Conservation (phyloP, 1,140 invertebrate species). For the Bathynomus jamesi region DNA sequence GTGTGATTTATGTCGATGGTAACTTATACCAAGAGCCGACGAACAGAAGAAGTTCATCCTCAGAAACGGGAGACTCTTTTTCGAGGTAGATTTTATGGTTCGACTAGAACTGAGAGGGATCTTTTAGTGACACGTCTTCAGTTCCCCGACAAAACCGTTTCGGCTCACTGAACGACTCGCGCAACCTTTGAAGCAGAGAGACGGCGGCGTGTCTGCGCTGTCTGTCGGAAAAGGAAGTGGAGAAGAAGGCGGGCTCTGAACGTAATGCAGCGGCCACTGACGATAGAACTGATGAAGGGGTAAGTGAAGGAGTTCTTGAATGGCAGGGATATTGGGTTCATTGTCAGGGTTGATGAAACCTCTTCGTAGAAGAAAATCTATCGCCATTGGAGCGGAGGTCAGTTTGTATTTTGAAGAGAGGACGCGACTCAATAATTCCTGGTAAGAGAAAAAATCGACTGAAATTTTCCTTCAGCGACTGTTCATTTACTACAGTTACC, state of each 20-base stretch:
- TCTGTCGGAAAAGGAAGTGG: not conserved
- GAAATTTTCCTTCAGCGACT: not conserved
- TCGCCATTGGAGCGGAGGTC: conserved; percentile 7
- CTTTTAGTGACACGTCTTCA: no score
- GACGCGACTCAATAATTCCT: conserved; percentile 11
- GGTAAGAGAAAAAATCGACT: not conserved
- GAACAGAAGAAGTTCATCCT: no score
- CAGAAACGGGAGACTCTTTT: no score
- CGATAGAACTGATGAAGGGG: conserved; percentile 10
- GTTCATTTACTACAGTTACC: not conserved
- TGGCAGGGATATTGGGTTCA: conserved; percentile 1
- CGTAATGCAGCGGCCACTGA: conserved; percentile 5
- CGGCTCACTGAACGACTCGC: not conserved
- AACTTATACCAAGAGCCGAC: no score
- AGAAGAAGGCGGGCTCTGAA: not conserved
- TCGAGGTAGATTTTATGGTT: no score
- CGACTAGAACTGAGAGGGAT: no score
- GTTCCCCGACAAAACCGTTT: no score
- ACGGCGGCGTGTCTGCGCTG: not conserved
- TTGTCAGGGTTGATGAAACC: conserved; percentile 13
- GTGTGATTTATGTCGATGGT: no score
- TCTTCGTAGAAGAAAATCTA: conserved; percentile 12
- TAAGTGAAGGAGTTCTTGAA: conserved; percentile 12
- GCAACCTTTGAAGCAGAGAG: not conserved
- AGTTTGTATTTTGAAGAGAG: conserved; percentile 19